These are phyloP conservation scores for Epizoanthus rinbou DNA, from an alignment of 92 coral and sea anemone genomes.

Conservation along the genomic window DNA sequence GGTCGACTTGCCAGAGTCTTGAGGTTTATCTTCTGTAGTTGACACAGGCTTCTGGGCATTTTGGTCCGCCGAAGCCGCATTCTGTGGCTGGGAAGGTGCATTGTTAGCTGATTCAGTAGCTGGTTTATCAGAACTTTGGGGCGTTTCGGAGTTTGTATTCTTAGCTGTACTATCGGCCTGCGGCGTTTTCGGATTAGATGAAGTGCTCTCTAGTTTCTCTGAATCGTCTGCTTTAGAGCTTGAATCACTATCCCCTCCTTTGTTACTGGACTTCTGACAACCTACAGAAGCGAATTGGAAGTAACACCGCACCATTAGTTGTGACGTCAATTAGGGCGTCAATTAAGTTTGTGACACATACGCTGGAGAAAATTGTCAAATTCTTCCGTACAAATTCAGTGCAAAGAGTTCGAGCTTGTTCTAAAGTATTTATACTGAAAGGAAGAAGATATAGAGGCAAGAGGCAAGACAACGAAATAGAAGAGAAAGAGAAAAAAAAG, in stretches of 20 bases:
- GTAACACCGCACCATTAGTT: too few species aligned
- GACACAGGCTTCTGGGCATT: not conserved
- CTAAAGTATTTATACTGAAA: too few species aligned
- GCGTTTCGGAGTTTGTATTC: not conserved
- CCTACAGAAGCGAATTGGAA: not conserved
- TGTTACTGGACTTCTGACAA: not conserved
- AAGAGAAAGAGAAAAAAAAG: too few species aligned
- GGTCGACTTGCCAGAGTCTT: not conserved
- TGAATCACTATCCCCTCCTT: not conserved
- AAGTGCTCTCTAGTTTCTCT: not conserved
- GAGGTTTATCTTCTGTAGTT: not conserved
- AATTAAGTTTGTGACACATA: too few species aligned
- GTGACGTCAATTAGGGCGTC: too few species aligned
- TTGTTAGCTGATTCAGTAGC: conserved; percentile 7
- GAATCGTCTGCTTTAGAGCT: conserved; percentile 20
- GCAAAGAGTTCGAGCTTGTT: too few species aligned
- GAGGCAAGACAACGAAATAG: too few species aligned
- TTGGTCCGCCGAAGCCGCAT: not conserved
- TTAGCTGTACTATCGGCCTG: not conserved
- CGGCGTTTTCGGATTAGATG: not conserved
- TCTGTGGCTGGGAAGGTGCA: not conserved
- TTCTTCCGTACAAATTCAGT: too few species aligned
- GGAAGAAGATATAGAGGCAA: too few species aligned
- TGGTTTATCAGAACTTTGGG: not conserved
- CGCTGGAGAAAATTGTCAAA: too few species aligned